Percentiles rank a stretch among this genome's conserved stretches.
phyloP scores from a whole-genome alignment of 2,888 invertebrate genomes.

The Leucozona laternaria region DNA sequence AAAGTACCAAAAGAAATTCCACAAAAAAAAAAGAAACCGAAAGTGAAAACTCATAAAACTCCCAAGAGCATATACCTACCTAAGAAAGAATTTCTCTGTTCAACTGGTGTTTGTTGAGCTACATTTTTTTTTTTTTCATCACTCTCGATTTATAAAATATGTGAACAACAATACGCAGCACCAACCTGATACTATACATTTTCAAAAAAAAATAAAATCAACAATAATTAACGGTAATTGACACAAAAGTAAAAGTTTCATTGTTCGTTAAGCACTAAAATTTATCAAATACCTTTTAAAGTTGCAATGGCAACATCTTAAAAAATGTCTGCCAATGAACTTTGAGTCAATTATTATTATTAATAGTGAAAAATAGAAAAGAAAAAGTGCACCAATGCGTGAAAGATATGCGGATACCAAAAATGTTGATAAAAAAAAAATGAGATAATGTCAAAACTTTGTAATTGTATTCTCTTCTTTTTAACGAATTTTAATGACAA shows the following conservation, averaged over 20 bases:
- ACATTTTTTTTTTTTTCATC: constrained; percentile 17
- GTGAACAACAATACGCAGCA: constrained; percentile 6
- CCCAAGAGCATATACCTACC: constrained; percentile 27
- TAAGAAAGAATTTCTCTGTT: constrained; percentile 57
- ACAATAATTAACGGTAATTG: constrained; percentile 35
- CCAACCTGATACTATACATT: not conserved
- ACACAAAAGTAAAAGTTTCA: constrained; percentile 72
- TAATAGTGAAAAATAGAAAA: not conserved
- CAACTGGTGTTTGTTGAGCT: constrained; percentile 12
- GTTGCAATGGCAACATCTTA: constrained; percentile 40
- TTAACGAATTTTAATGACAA: constrained; percentile 44
- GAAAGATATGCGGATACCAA: constrained; percentile 37
- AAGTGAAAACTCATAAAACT: constrained; percentile 62
- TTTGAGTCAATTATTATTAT: constrained; percentile 17
- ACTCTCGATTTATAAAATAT: constrained; percentile 15
- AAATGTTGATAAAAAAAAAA: not conserved
- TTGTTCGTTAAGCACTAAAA: constrained; percentile 54
- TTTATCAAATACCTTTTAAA: constrained; percentile 50
- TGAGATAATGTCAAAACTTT: constrained; percentile 38
- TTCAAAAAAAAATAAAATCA: not conserved
- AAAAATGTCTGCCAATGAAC: constrained; percentile 59
- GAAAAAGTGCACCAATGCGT: constrained; percentile 29
- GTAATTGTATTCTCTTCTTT: not conserved
- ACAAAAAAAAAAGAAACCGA: constrained; percentile 43
- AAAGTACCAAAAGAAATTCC: not conserved